A percentile compares a stretch with the other conserved stretches of the same genome.
Evolutionary conservation across 2,888 invertebrate species (phyloP).

Genomic region (Volucella bombylans): DNA sequence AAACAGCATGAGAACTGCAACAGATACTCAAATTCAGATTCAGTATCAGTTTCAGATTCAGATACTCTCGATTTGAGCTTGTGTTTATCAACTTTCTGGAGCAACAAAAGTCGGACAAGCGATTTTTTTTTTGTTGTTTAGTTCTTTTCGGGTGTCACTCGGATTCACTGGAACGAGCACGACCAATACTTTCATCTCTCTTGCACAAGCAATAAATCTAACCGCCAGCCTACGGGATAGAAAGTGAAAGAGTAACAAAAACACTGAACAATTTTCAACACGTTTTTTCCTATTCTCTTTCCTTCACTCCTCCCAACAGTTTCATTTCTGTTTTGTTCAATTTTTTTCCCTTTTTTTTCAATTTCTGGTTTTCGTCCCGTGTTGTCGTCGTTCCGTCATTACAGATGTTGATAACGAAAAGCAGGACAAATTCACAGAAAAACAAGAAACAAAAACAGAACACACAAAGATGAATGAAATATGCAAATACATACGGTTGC

Average conservation of each 20-base stretch:
- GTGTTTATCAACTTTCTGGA: constrained; percentile 70
- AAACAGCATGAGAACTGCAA: constrained; percentile 41
- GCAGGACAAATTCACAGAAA: constrained; percentile 23
- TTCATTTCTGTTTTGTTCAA: constrained; percentile 10
- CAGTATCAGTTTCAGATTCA: too few relatives aligned
- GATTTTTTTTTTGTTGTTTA: background rate
- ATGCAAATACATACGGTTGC: background rate
- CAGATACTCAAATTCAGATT: constrained; percentile 10
- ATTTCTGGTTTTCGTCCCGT: background rate
- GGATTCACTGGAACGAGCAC: constrained; percentile 2
- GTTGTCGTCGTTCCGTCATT: constrained; percentile 7
- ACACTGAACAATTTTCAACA: constrained; percentile 56
- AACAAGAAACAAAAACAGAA: constrained; percentile 28
- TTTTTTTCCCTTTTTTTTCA: constrained; percentile 5
- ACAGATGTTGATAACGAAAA: constrained; percentile 55
- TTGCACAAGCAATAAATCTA: constrained; percentile 16
- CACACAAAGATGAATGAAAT: constrained; percentile 46
- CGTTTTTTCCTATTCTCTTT: constrained; percentile 29
- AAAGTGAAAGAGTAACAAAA: constrained; percentile 59
- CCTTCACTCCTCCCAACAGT: constrained; percentile 21
- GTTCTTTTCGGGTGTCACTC: constrained; percentile 13
- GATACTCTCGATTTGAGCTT: constrained; percentile 22
- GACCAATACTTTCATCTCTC: constrained; percentile 26
- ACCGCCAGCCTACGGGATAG: constrained; percentile 8
- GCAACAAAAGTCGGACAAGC: constrained; percentile 23